These are phyloP conservation scores for Aldrovandia affinis DNA, from an alignment of 2,797 vertebrate genomes.

Conservation along the genomic window DNA sequence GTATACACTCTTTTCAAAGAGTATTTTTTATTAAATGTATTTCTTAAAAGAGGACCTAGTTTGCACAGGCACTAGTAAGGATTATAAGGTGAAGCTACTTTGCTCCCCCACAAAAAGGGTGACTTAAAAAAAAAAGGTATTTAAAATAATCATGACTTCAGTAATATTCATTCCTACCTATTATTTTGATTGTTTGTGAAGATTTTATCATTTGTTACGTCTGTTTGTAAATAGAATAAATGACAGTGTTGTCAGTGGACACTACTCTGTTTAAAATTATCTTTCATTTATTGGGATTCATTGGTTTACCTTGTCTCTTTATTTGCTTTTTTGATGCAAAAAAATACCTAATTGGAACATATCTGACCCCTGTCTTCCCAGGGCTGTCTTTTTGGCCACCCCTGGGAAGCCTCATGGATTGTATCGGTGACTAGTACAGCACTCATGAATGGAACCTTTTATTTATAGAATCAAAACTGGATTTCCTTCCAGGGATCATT, in stretches of 20 bases:
- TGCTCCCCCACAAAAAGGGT: background rate
- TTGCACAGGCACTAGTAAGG: conserved; percentile 34
- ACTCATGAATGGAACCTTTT: background rate
- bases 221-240: conserved; percentile 33
- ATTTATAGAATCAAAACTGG: background rate
- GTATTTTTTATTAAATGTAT: conserved; percentile 31
- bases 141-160: conserved; percentile 26
- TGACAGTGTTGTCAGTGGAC: conserved; percentile 20
- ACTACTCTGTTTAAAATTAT: background rate
- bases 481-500: background rate
- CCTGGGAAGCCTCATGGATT: no score
- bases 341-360: background rate
- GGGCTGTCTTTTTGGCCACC: no score
- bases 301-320: no score
- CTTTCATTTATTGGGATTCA: background rate
- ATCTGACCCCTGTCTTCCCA: background rate
- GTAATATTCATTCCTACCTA: conserved; percentile 3
- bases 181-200: conserved; percentile 23
- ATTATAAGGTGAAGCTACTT: background rate
- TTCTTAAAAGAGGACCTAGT: conserved; percentile 17
- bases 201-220: conserved; percentile 27
- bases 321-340: background rate
- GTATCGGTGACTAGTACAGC: background rate
- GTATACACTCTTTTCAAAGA: conserved; percentile 9
- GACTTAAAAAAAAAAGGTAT: background rate